Base-by-base conservation (phyloP, 1,140 invertebrate species). In the Asobara japonica region DNA sequence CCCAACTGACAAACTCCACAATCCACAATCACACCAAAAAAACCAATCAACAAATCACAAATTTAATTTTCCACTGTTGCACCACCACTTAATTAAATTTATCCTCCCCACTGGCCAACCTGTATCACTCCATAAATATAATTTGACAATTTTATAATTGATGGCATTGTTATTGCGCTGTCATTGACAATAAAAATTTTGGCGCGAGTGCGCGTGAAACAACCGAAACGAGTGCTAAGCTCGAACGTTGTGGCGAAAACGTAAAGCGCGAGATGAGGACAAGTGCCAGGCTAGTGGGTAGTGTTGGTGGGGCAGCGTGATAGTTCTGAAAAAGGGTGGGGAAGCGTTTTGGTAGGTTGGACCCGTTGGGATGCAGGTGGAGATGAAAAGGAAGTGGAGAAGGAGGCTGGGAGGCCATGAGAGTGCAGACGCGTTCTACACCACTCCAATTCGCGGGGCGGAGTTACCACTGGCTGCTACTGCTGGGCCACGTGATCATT, bases 201-300 rank as follows among this genome's bases (percentile, higher is more conserved):
- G 25, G n/a, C 1, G 11, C 60, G 33, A 62, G 31, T 27, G 20
- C 38, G 10, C 45, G 30, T 18, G 11, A 11, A 18, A 48, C 33
- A 31, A 70, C 41, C 41, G 70, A 62, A 29, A 73, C 61, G 67
- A 62, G 65, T 73, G 65, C 61, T 61, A 67, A 70, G 48, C 73
- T 41, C 62, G 68, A 64, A 38, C 64, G 48, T 56, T 25, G 41
- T 73, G 60, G 33, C 36, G 20, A 8, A 27, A 64, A 41, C 48
- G 45, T 20, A 48, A 31, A 38, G 30, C 30, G n/a, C 30, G 30
- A 45, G 73, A 66, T 61, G 45, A 60, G 51, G 20, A 67, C 27
- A 33, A 36, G 30, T 18, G 11, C 30, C 56, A 5, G 22, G 60
- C 22, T 56, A 31, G 36, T 66, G 70, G 62, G 3, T 20, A 10